Conservation (phyloP, 1,140 invertebrate species). For the Macrostomum lignano region DNA sequence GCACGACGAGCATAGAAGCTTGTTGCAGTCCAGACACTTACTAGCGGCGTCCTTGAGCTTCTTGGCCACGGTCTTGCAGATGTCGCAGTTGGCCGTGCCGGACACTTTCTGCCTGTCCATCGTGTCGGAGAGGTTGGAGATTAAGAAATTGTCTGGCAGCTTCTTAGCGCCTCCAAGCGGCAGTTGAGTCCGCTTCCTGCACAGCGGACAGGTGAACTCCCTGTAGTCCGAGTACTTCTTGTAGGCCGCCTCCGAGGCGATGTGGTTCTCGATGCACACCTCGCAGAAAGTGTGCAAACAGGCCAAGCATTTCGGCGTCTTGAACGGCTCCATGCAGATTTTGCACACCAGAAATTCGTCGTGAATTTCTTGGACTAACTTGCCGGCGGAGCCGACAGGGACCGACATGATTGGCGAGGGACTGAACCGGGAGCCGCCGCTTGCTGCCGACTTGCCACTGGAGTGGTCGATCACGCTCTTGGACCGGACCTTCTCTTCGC, state of each 20-base stretch:
- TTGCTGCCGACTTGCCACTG: too few relatives aligned
- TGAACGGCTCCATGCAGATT: constrained; percentile 25
- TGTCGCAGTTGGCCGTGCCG: constrained; percentile 7
- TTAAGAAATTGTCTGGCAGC: constrained; percentile 28
- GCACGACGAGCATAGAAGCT: constrained; percentile 25
- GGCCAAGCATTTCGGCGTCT: constrained; percentile 44
- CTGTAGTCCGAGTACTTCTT: constrained; percentile 26
- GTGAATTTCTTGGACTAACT: constrained; percentile 24
- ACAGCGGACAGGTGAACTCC: constrained; percentile 29
- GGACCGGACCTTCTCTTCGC: too few relatives aligned
- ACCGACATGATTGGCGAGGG: too few relatives aligned
- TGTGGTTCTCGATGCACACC: constrained; percentile 34
- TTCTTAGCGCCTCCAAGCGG: constrained; percentile 28
- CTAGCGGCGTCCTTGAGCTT: too few relatives aligned
- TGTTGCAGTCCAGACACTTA: constrained; percentile 29
- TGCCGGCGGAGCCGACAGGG: too few relatives aligned
- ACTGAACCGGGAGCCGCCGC: too few relatives aligned
- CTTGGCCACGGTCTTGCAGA: too few relatives aligned
- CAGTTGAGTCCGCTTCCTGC: constrained; percentile 26
- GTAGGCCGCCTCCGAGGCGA: constrained; percentile 3
- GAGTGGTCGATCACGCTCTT: too few relatives aligned
- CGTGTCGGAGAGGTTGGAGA: constrained; percentile 25
- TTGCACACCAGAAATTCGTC: constrained; percentile 28
- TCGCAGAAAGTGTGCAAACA: constrained; percentile 77
- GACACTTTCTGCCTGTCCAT: constrained; percentile 20